Evolutionary conservation across 2,113 vertebrate species (phyloP).

Genomic region (human): DNA sequence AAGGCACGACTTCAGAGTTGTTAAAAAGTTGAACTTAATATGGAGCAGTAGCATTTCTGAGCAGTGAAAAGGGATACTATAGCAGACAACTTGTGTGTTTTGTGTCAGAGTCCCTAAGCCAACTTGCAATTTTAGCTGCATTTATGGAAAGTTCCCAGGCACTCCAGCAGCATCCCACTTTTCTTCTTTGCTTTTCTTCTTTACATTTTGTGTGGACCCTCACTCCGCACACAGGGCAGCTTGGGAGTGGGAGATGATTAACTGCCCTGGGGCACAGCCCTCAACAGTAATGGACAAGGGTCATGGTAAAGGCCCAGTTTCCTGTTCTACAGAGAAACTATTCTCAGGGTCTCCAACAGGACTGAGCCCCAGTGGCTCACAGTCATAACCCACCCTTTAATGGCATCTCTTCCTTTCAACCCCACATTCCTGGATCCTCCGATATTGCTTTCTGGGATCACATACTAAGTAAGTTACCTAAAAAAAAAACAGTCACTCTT

Average conservation of each 20-base stretch:
- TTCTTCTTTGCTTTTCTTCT: not conserved
- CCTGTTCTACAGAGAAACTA: not conserved
- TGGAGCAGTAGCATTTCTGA: not conserved
- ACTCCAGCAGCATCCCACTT: too few species aligned
- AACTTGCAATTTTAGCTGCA: not conserved
- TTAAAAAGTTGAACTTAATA: not conserved
- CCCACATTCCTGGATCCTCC: not conserved
- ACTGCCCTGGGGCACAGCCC: not conserved
- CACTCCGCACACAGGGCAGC: not conserved
- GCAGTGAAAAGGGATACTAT: not conserved
- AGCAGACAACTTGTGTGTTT: accelerated
- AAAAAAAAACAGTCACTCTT: too few species aligned
- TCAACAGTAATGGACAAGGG: not conserved
- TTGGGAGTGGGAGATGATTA: not conserved
- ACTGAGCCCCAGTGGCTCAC: not conserved
- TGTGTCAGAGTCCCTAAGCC: not conserved
- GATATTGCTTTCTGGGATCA: not conserved
- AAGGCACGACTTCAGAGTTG: not conserved
- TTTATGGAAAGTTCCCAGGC: too few species aligned
- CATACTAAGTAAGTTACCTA: not conserved
- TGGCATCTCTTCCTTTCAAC: not conserved
- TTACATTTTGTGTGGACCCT: too few species aligned
- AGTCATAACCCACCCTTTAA: not conserved
- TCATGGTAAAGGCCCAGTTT: not conserved
- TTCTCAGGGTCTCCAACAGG: not conserved